phyloP scores from a whole-genome alignment of 2,797 vertebrate species.

The Sebastes trivittatus region DNA sequence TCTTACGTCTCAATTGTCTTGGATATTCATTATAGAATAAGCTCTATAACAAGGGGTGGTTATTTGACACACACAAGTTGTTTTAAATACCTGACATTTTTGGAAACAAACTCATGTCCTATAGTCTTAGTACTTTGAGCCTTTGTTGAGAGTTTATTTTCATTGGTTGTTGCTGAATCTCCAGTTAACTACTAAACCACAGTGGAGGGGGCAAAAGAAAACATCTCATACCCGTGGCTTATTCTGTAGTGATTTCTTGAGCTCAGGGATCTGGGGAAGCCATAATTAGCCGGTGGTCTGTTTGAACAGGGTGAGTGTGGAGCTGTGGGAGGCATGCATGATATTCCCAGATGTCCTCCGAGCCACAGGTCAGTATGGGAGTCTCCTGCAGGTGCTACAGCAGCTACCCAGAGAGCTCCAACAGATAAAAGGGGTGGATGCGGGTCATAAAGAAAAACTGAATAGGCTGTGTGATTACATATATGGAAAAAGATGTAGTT shows the following conservation, averaged over 20 bases:
- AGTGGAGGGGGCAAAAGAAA: constrained; percentile 67
- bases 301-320: constrained; percentile 93
- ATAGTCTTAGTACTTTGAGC: constrained; percentile 34
- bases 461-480: neutral
- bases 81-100: constrained; percentile 22
- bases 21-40: constrained; percentile 25
- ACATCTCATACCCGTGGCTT: constrained; percentile 62
- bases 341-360: constrained; percentile 96
- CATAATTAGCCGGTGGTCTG: constrained; percentile 84
- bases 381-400: constrained; percentile 86
- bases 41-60: neutral
- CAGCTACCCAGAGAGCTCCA: constrained; percentile 49
- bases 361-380: constrained; percentile 87
- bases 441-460: constrained; percentile 25
- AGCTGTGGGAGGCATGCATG: constrained; percentile 89
- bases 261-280: constrained; percentile 82
- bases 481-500: neutral
- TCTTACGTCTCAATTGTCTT: constrained; percentile 46
- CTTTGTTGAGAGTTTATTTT: constrained; percentile 56
- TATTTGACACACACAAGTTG: neutral
- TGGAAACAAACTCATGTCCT: constrained; percentile 39
- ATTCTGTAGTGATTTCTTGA: constrained; percentile 68
- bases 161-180: constrained; percentile 58
- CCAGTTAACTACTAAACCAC: constrained; percentile 59
- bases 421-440: constrained; percentile 20